Evolutionary conservation across 2,113 vertebrate genomes (phyloP), one percentile per base, ranked within the genome.

Genomic region (Phoenicopterus ruber): DNA sequence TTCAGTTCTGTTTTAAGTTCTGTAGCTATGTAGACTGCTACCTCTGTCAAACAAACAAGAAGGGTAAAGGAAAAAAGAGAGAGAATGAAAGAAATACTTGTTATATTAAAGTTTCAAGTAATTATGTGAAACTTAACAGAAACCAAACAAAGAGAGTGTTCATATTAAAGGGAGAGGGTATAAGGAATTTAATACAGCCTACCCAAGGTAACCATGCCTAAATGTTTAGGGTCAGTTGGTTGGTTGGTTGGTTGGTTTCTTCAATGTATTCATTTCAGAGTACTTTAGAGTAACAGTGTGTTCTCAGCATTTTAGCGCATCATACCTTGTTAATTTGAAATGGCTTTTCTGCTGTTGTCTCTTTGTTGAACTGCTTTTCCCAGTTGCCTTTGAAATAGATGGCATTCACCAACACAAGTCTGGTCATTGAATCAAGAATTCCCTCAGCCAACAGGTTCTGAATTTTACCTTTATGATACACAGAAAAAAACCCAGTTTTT

Each of bases 361-460:
- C 77, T 36, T 91, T 96, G 15, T 98, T 7, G 67, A 99, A 99
- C 5, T 74, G 96, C 24, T 98, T 77, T 73, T 93, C 97, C 99
- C 99, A 99, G 76, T 97, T 99, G 74, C 99, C 99, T 97, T 99
- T 99, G 97, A 99, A 99, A 96, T 99, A 99, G 94, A 99, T 98
- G 36, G 99, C 99, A 71, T 99, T 99, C 95, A 99, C 99, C 47
- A 99, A 97, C 46, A 99, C 99, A 78, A 99, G 79, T 44, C 96
- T 98, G 2, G 99, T 99, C 94, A 98, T 90, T 2, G 96, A 13
- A 54, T 34, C 3, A 1, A 99, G 42, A 19, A 98, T 90, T 28
- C 98, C 99, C 31, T 97, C 67, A n/a, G 97, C 97, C 77, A 99
- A 95, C 31, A 99, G 96, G 54, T 99, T 98, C 95, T 98, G 98